Conservation (phyloP, 1,140 invertebrate genomes). For the Aphaenogaster ashmeadi region DNA sequence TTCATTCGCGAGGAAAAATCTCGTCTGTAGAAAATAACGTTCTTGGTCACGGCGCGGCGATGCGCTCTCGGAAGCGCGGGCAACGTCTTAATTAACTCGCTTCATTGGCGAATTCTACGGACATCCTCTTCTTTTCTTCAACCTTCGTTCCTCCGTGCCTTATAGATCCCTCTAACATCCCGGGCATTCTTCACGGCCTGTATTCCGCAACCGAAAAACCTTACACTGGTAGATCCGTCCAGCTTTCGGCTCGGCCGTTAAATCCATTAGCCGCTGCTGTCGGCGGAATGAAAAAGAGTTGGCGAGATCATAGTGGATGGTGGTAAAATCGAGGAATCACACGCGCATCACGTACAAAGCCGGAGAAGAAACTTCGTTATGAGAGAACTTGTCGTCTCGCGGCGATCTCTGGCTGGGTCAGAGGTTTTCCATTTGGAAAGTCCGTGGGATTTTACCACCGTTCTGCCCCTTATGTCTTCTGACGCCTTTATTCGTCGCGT, state of each 20-base stretch:
- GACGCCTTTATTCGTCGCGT: slow-evolving; percentile 37
- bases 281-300: slow-evolving; percentile 14
- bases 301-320: slow-evolving; percentile 27
- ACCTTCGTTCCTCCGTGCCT: slow-evolving; percentile 32
- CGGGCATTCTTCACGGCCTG: slow-evolving; percentile 67
- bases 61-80: slow-evolving; percentile 9
- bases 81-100: slow-evolving; percentile 80
- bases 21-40: slow-evolving; percentile 16
- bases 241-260: slow-evolving; percentile 69
- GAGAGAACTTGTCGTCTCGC: slow-evolving; percentile 71
- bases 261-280: slow-evolving; percentile 71
- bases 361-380: slow-evolving; percentile 73
- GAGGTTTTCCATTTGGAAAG: slow-evolving; percentile 65
- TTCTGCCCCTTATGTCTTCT: slow-evolving; percentile 22
- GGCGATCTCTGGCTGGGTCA: slow-evolving; percentile 52
- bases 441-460: slow-evolving; percentile 46
- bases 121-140: slow-evolving; percentile 63
- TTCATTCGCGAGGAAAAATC: slow-evolving; percentile 44
- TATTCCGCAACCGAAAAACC: slow-evolving; percentile 60
- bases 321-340: slow-evolving; percentile 61
- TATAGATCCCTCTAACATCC: slow-evolving; percentile 81
- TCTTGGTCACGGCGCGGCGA: slow-evolving; percentile 31
- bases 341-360: slow-evolving; percentile 72
- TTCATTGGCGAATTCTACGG: slow-evolving; percentile 65
- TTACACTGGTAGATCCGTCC: slow-evolving; percentile 54